A percentile compares a stretch with the other conserved stretches of the same genome.
Evolutionary conservation across 2,797 vertebrate genomes (phyloP).

Genomic region (Oreonectes daqikongensis): DNA sequence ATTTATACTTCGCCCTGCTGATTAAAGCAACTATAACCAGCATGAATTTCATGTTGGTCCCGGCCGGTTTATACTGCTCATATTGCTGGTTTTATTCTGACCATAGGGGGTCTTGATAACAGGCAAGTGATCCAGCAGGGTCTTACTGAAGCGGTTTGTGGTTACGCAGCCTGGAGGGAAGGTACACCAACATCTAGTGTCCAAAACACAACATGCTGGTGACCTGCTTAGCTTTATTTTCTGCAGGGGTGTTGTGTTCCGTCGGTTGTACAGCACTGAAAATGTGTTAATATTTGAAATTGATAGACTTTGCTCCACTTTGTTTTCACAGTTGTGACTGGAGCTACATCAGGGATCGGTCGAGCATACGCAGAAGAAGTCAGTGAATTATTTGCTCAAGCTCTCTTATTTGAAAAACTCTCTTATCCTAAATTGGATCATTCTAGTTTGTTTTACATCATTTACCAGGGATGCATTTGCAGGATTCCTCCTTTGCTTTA

Average conservation of each 20-base stretch:
- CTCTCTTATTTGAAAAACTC: background rate
- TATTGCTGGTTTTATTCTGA: slow-evolving; percentile 1
- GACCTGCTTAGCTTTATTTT: slow-evolving; percentile 17
- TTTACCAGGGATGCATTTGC: background rate
- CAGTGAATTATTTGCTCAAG: slow-evolving; percentile 45
- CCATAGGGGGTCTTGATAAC: background rate
- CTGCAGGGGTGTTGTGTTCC: slow-evolving; percentile 3
- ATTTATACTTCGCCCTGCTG: no score
- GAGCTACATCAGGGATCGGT: slow-evolving; percentile 80
- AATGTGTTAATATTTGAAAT: background rate
- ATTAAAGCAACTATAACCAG: background rate
- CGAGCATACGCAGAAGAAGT: slow-evolving; percentile 80
- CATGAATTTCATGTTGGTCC: background rate
- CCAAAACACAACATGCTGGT: slow-evolving; percentile 1
- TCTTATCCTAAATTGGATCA: no score
- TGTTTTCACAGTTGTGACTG: slow-evolving; percentile 77
- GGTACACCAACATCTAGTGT: slow-evolving; percentile 14
- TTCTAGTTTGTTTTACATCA: background rate
- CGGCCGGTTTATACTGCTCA: background rate
- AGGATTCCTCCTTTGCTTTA: background rate
- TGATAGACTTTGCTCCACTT: background rate
- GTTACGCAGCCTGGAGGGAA: background rate
- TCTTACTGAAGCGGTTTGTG: slow-evolving; percentile 6
- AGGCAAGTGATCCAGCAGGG: slow-evolving; percentile 7
- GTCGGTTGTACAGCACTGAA: background rate